Conservation (phyloP, 2,797 vertebrate species). For the Paguma larvata region DNA sequence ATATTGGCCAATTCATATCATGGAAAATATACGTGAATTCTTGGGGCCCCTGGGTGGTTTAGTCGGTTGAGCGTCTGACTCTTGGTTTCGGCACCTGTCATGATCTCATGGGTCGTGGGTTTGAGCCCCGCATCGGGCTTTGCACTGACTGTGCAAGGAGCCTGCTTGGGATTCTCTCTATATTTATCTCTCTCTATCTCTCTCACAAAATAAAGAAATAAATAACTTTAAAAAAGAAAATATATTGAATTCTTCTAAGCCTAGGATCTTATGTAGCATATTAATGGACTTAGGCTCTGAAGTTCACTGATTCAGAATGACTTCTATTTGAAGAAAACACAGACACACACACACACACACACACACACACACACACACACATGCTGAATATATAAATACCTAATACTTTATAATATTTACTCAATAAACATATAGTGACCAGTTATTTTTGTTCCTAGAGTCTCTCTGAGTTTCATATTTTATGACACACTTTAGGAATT, state of each 20-base stretch:
- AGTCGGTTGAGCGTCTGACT: no score
- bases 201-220: no score
- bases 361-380: no score
- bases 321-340: neutral
- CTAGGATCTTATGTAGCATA: neutral
- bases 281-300: neutral
- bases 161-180: no score
- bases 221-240: no score
- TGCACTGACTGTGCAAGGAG: no score
- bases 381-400: neutral
- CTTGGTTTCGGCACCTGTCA: no score
- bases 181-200: no score
- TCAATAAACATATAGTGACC: neutral
- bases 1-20: neutral
- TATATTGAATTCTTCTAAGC: neutral
- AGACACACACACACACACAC: neutral
- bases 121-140: no score
- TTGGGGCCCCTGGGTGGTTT: neutral
- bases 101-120: no score
- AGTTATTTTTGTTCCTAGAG: neutral
- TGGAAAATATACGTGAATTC: neutral
- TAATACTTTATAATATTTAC: neutral
- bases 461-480: conserved; percentile 1
- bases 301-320: neutral
- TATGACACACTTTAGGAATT: neutral